These are phyloP conservation scores for Limenitis camilla DNA, from an alignment of 2,888 invertebrate genomes.

Conservation along the genomic window DNA sequence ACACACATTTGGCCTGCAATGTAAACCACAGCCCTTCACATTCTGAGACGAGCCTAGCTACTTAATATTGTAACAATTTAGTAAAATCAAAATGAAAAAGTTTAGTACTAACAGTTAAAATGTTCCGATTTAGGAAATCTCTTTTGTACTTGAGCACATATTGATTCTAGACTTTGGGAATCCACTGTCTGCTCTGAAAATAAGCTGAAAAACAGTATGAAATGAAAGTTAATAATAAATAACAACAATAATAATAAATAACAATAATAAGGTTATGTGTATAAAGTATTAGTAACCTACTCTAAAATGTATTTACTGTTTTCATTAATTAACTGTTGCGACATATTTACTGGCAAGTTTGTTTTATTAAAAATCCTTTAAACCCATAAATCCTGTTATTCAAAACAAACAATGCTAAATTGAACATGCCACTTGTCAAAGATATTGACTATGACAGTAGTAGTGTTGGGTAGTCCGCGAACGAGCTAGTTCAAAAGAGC, in stretches of 20 bases:
- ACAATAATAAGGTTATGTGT: not conserved
- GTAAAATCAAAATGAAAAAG: too few relatives aligned
- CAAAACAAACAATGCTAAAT: too few relatives aligned
- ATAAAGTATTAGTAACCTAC: slow-evolving; percentile 39
- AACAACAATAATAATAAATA: not conserved
- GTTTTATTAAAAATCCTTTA: too few relatives aligned
- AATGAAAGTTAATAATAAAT: not conserved
- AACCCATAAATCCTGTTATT: too few relatives aligned
- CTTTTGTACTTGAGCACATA: slow-evolving; percentile 85
- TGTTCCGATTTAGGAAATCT: slow-evolving; percentile 85
- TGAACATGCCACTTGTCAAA: too few relatives aligned
- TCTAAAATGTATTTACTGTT: slow-evolving; percentile 69
- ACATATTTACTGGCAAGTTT: slow-evolving; percentile 42
- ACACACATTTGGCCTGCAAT: too few relatives aligned
- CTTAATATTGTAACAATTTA: too few relatives aligned
- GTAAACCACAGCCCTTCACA: too few relatives aligned
- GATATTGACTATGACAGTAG: too few relatives aligned
- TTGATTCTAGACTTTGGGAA: slow-evolving; percentile 82
- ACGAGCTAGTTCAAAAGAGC: too few relatives aligned
- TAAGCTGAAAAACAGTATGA: slow-evolving; percentile 64
- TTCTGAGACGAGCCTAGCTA: too few relatives aligned
- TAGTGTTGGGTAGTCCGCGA: too few relatives aligned
- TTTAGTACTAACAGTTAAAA: slow-evolving; percentile 78
- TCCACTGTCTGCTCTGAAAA: slow-evolving; percentile 83
- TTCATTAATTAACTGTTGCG: slow-evolving; percentile 61